Percentiles rank a stretch among this genome's conserved stretches.
Evolutionary conservation across 2,113 vertebrate species (phyloP).

Genomic region (Callithrix jacchus): DNA sequence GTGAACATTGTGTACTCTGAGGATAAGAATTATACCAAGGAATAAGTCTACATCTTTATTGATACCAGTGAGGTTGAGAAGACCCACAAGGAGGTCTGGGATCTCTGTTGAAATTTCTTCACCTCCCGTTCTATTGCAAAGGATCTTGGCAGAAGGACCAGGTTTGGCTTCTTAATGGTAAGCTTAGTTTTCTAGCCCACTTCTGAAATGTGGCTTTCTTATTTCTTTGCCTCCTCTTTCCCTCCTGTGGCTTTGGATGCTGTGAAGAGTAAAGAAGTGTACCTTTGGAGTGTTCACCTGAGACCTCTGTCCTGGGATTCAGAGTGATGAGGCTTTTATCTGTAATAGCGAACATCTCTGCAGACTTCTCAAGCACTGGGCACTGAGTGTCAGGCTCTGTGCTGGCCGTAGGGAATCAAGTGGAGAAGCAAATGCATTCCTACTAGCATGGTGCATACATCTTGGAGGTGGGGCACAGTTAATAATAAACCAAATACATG

Average conservation of each 20-base stretch:
- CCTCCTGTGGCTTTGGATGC: neutral
- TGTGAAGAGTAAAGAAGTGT: neutral
- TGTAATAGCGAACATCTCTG: neutral
- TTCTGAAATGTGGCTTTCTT: neutral
- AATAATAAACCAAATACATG: slow-evolving; percentile 9
- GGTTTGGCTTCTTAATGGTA: neutral
- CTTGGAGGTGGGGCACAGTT: neutral
- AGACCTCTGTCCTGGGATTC: neutral
- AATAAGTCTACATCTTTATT: neutral
- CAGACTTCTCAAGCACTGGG: neutral
- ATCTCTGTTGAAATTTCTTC: neutral
- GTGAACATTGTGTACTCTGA: neutral
- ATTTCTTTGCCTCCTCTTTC: neutral
- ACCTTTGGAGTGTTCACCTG: neutral
- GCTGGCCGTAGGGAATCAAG: neutral
- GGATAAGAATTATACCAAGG: neutral
- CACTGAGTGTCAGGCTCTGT: neutral
- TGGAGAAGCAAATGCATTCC: neutral
- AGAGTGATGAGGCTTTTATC: neutral
- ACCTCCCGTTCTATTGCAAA: neutral
- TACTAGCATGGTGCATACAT: neutral
- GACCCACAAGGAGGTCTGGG: neutral
- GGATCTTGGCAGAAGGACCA: neutral
- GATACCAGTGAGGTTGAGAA: neutral
- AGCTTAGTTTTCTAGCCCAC: neutral